Base-by-base conservation (phyloP, 1,140 invertebrate genomes). In the Bombus confusus region DNA sequence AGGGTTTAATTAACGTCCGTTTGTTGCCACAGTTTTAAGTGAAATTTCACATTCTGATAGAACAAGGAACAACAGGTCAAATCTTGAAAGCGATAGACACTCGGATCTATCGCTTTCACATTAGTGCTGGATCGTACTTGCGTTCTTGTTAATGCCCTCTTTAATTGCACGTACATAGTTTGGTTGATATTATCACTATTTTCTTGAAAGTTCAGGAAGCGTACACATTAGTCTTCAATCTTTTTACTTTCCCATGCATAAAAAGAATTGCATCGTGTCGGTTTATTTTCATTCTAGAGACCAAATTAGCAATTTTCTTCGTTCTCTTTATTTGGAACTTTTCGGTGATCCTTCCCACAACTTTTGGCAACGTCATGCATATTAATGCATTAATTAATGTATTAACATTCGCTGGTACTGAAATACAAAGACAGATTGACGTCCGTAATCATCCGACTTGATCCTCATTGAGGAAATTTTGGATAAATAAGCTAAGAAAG, bases 1-100 rank as follows among this genome's bases (percentile, higher is more conserved):
- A 62, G 31, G 39, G 28, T 87, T 79, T 86, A 88, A 91, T 84
- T 88, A 81, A 85, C 43, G 75, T 69, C 62, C 31, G 28, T 80
- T 77, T 37, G 72, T 86, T 39, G 15, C 52, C 31, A 22, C 15
- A 69, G 22, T 59, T 39, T 59, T 37, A n/a, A 34, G 57, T 25
- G 28, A 69, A 74, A 80, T 83, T 83, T n/a, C 34, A 31, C 62
- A 59, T 43, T 25, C 52, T 62, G 13, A 34, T 28, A 10, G 25
- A 59, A 68, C 15, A 37, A 68, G 31, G 18, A 68, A 37, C 66
- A 8, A 31, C n/a, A 39, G 31, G 15, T 37, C 8, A 37, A 34
- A 37, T 37, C 18, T 12, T 22, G 66, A 68, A 68, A 68, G 62
- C 28, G 62, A 31, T 52, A 52, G 47, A 52, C 47, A 2, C 47